Base-by-base conservation (phyloP, 2,113 vertebrate species). In the Ochotona curzoniae region DNA sequence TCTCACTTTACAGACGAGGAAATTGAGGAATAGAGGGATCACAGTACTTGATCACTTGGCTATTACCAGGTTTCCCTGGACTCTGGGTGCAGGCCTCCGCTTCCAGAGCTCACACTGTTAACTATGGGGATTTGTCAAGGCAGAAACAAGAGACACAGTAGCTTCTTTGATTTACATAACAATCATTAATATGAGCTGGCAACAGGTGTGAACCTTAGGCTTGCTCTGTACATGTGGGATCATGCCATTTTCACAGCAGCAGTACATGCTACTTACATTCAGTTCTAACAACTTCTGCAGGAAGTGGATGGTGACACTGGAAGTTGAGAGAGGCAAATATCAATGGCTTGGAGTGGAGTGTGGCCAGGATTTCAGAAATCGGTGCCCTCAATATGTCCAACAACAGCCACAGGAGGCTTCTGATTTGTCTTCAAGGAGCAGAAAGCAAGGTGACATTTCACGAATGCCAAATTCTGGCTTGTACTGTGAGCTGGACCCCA, bases 281-380 rank as follows among this genome's bases (percentile, higher is more conserved):
- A 15, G 20, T 8, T 10, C 23, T 26, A 51, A 51, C 38, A 60
- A 9, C 21, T 26, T 14, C 38, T 6, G 2, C 4, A n/a, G 35
- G 70, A 38, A 26, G 38, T 0, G 4, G 30, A 17, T 0, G 23
- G 15, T 5, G 26, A 57, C 0, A 1, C 18, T 3, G 17, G 13
- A 1, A n/a, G 44, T 17, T 26, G 8, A 49, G 26, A 63, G 57
- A 32, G 25, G 4, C 38, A 70, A 64, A 49, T 0, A 49, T 17
- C 14, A 28, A 8, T 57, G 12, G 25, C 12, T 13, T 23, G 14
- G 0, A 17, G 0, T 26, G 38, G 64, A 25, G 54, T 0, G 2
- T 30, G 73, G 30, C 44, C 21, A 14, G 35, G 21, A 44, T 28
- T 84, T 90, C 70, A 78, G 51, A 71, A 54, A 28, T 10, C 12